phyloP scores from a whole-genome alignment of 37 sponge, comb jelly and placozoan genomes.

The Haliclona indistincta region DNA sequence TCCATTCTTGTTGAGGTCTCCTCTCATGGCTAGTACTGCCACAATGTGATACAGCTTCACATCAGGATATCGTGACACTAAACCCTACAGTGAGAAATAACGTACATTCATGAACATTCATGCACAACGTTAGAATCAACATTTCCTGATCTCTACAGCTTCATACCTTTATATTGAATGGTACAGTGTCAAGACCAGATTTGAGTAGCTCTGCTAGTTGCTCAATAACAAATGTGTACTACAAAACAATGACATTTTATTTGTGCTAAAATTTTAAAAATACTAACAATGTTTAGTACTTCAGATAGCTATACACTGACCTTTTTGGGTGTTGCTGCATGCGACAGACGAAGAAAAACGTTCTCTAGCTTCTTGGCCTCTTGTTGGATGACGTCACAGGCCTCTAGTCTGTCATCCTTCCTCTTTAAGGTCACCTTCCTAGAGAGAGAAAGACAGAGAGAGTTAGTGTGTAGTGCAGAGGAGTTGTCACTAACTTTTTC shows the following conservation, averaged over 20 bases:
- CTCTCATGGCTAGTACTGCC: constrained; percentile 76
- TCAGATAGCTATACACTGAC: background rate
- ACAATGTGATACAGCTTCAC: constrained; percentile 56
- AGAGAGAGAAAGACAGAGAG: background rate
- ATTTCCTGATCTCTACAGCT: background rate
- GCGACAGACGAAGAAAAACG: constrained; percentile 54
- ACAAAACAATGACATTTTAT: background rate
- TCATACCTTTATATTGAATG: background rate
- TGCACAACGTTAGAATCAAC: background rate
- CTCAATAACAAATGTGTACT: constrained; percentile 42
- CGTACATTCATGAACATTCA: background rate
- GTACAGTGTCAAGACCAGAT: constrained; percentile 1
- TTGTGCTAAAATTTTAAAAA: background rate
- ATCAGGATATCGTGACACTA: constrained; percentile 41
- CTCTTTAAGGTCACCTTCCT: constrained; percentile 71
- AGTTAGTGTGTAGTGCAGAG: background rate
- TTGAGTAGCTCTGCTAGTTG: constrained; percentile 19
- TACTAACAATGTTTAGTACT: background rate
- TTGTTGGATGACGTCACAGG: constrained; percentile 31
- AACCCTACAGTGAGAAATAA: background rate
- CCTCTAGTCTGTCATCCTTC: constrained; percentile 60
- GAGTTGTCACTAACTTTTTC: constrained; percentile 43
- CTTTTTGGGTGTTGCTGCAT: constrained; percentile 62
- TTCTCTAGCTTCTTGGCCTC: constrained; percentile 42
- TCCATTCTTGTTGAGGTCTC: constrained; percentile 56